Conservation (phyloP, 2,113 vertebrate species). For the Chinchilla lanigera region DNA sequence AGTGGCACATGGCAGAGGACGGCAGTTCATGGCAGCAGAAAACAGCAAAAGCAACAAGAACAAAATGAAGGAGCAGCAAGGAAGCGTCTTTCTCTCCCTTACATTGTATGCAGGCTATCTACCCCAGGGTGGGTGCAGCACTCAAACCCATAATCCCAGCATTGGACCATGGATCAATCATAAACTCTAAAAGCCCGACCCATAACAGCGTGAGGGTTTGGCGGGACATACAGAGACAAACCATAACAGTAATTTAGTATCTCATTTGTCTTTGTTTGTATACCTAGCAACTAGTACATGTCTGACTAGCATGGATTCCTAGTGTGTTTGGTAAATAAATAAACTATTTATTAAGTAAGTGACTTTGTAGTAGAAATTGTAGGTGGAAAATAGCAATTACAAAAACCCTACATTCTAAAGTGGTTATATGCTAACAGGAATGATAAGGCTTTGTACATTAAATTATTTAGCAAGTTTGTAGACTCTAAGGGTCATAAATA, state of each 20-base stretch:
- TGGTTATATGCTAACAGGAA: background rate
- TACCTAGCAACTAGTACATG: background rate
- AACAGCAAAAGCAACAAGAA: too few species aligned
- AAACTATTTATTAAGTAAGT: background rate
- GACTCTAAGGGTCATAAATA: background rate
- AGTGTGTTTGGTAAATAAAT: background rate
- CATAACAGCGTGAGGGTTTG: too few species aligned
- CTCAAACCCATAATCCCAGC: too few species aligned
- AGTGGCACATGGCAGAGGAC: too few species aligned
- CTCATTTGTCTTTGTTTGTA: background rate
- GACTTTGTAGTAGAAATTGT: background rate
- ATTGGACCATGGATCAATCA: too few species aligned
- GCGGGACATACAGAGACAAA: too few species aligned
- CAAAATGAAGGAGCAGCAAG: too few species aligned
- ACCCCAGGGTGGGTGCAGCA: too few species aligned
- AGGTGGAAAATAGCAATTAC: background rate
- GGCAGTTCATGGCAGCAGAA: too few species aligned
- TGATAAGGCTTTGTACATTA: background rate
- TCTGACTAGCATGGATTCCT: background rate
- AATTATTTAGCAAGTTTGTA: slow-evolving; percentile 4
- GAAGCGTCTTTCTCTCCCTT: too few species aligned
- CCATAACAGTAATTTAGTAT: background rate
- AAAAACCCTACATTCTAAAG: background rate
- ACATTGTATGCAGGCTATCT: too few species aligned
- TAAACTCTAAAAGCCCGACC: too few species aligned